Evolutionary conservation across 2,113 vertebrate species (phyloP), one percentile per base, ranked within the genome.

Genomic region (Scomber colias): DNA sequence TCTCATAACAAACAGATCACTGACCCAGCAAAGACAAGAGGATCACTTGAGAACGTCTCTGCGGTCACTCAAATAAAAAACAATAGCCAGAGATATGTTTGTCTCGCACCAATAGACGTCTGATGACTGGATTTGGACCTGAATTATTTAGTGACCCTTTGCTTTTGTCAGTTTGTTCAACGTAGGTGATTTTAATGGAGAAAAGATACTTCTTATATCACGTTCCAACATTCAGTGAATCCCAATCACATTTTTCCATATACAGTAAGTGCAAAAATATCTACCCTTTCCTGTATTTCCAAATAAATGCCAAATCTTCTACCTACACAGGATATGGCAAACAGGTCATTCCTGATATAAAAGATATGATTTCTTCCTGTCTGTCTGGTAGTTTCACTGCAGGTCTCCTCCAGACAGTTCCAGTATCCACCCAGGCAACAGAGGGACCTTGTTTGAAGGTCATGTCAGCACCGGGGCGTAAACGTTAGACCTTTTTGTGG

Each of bases 401-500:
- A 64, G 71, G 79, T 77, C 87, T 88, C 76, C 77, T 83, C 77
- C 84, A 91, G 90, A 92, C 89, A 89, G 86, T 92, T 92, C 90
- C 90, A 90, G 89, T 90, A 90, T 92, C 86, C 83, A 88, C 70
- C 60, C 86, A 44, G 77, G 89, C 90, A 83, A 87, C 86, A 75
- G 57, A 83, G 86, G 87, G 90, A 89, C 89, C 91, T 91, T 87
- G 89, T 92, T 83, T 94, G 92, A 95, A 95, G 95, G 94, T 95
- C 93, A 94, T 90, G 91, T 92, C 87, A 89, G 91, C 91, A 88
- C 85, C 83, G 72, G 79, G 88, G 90, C 85, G 91, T 92, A 91
- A 94, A 93, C 92, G 90, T 90, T 93, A 95, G 93, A 93, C 91
- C 92, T 92, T 93, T 95, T 91, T 94, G 95, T 90, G 94, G 93